Base-by-base conservation (phyloP, 1,140 invertebrate genomes). In the Kradibia gibbosae region DNA sequence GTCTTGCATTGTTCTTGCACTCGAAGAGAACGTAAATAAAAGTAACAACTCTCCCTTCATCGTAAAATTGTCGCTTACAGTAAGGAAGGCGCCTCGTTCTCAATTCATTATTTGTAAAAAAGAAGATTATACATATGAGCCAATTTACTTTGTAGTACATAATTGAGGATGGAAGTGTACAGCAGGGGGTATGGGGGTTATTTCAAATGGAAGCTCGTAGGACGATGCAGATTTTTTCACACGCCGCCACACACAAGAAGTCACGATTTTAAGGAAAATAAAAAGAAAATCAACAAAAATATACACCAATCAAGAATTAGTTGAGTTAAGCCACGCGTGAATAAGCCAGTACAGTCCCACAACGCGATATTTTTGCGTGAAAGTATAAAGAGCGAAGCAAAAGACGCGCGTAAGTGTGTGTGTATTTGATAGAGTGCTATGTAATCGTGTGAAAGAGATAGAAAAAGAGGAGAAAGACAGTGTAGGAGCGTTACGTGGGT, bases 401-500 rank as follows among this genome's bases (percentile, higher is more conserved):
- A 80, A 65, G n/a, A 55, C 25, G 25, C 31, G 57, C 13, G 65
- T 45, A 55, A 50, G 65, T 13, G 34, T 65, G 39, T 53, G 72
- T 78, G 57, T 73, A 48, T 82, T 67, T 25, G 79, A 31, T 70
- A 36, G 57, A 36, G 53, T 77, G 71, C 42, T 82, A 45, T 57
- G 74, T 73, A 55, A 80, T n/a, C n/a, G 39, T 34, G 78, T 22
- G 74, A 67, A 39, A 67, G 34, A 39, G 17, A 4, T 39, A 39
- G 34, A 39, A 2, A 25, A 84, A 85, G 77, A 84, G 79, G 67
- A 55, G 78, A 85, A 84, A 57, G 45, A 79, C 83, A 86, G 81
- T 87, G 85, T 75, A 85, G 87, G 86, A 89, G 86, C 85, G 86
- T 88, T 86, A 86, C 82, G 86, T 90, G 90, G 88, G 87, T 88